Base-by-base conservation (phyloP, 2,797 vertebrate species). In the Linurgus olivaceus region DNA sequence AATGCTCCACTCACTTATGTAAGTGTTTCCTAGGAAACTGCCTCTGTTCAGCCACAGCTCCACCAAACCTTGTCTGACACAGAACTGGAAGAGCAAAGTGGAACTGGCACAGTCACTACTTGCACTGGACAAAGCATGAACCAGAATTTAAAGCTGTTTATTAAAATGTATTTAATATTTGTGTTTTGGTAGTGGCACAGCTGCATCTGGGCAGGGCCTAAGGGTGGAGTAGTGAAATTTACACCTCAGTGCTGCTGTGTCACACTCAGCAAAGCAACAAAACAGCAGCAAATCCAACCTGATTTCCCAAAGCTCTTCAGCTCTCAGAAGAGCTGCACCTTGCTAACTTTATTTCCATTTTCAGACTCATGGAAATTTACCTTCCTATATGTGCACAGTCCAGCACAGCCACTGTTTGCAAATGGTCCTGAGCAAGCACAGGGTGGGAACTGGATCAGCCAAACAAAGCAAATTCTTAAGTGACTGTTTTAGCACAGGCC, bases 21-120 rank as follows among this genome's bases (percentile, higher is more conserved):
- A 86, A 91, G 66, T 4, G 81, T 96, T 92, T 82, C 95, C 94
- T 65, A 86, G 93, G 94, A 80, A 94, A 93, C 94, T 62, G 77
- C 65, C 77, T 85, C 71, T 16, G 7, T 5, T 38, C 66, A 52
- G 76, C 80, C 94, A 50, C 90, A 91, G 90, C 84, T 77, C 75
- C 70, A 33, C 37, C 33, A 42, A 65, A 65, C 54, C 58, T 51
- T 10, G 28, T 33, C 70, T 57, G 58, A 63, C 47, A 45, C 4
- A 6, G 24, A 68, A 81, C 45, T 63, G 59, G 14, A 63, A 59
- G 81, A 86, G 84, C 78, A 89, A 88, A 92, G 42, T 9, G 37
- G 57, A 85, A 79, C 5, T 7, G 42, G 48, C 61, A 59, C 37
- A 67, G 51, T 35, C 51, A 67, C 52, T 21, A 8, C 17, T 35